Evolutionary conservation across 2,797 vertebrate genomes (phyloP).

Genomic region (Paratrypauchen microcephalus): DNA sequence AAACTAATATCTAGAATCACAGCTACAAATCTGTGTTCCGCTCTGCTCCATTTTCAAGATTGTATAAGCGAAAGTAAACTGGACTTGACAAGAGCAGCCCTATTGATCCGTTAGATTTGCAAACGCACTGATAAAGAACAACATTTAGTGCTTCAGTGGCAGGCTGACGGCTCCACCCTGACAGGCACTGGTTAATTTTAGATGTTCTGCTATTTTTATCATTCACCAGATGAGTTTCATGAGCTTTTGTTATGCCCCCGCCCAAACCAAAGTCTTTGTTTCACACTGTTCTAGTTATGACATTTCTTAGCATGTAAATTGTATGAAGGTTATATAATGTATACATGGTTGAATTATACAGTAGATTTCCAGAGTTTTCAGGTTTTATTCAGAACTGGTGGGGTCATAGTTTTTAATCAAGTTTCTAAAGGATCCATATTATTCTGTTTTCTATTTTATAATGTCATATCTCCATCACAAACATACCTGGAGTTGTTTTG

Average conservation of each 20-base stretch:
- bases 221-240: constrained; percentile 16
- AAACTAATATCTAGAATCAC: not conserved
- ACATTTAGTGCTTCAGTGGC: constrained; percentile 11
- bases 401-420: not conserved
- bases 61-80: constrained; percentile 1
- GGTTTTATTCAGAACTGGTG: not conserved
- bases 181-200: constrained; percentile 50
- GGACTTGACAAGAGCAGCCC: constrained; percentile 10
- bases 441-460: too few species aligned
- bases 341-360: not conserved
- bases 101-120: constrained; percentile 32
- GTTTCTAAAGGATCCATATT: too few species aligned
- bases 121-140: constrained; percentile 37
- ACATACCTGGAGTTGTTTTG: too few species aligned
- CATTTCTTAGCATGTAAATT: not conserved
- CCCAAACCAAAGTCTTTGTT: not conserved
- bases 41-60: not conserved
- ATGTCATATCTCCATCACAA: too few species aligned
- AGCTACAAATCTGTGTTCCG: not conserved
- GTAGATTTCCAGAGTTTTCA: not conserved
- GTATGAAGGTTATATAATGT: not conserved
- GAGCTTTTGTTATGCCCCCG: not conserved
- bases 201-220: constrained; percentile 34
- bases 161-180: constrained; percentile 21
- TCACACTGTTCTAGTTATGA: not conserved